Conservation (phyloP, 2,113 vertebrate genomes). For the Zapus hudsonius region DNA sequence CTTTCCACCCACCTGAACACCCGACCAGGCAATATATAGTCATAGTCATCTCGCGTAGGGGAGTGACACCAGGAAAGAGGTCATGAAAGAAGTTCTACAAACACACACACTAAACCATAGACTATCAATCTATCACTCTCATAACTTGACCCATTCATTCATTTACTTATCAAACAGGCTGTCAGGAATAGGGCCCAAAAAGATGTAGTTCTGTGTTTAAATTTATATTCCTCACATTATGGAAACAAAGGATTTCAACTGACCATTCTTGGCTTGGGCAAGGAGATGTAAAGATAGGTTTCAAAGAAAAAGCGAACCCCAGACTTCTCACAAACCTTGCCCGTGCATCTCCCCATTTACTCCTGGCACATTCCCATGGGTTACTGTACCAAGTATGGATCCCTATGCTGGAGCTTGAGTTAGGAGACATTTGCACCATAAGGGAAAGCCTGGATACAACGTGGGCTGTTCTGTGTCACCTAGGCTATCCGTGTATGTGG, state of each 20-base stretch:
- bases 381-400: neutral
- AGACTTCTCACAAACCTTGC: neutral
- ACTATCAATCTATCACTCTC: neutral
- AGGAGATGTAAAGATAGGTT: neutral
- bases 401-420: neutral
- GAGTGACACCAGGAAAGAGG: neutral
- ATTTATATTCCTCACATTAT: neutral
- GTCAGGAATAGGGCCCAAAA: neutral
- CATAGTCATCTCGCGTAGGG: too few relatives aligned
- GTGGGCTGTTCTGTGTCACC: neutral
- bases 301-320: neutral
- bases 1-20: neutral
- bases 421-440: neutral
- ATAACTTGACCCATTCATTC: neutral
- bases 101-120: neutral
- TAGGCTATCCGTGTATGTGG: neutral
- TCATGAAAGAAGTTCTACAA: neutral
- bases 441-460: neutral
- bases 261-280: neutral
- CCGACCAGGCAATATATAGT: neutral
- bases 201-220: neutral
- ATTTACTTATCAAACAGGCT: neutral
- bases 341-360: neutral
- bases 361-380: neutral
- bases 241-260: neutral